A percentile compares a stretch with the other conserved stretches of the same genome.
These are phyloP conservation scores for Gymnorhina tibicen DNA, from an alignment of 2,113 vertebrate genomes.

Conservation along the genomic window DNA sequence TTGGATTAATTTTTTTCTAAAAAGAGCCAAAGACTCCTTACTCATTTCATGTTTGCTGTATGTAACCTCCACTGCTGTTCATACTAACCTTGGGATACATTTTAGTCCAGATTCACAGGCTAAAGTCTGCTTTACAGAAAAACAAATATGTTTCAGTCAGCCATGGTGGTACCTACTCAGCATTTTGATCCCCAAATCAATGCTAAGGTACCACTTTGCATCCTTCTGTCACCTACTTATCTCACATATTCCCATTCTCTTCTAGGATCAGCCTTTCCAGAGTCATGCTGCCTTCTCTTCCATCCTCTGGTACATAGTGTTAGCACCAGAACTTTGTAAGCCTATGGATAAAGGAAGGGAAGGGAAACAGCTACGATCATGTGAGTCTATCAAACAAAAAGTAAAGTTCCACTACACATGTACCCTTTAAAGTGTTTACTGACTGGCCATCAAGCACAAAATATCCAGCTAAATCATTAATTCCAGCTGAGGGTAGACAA, in stretches of 20 bases:
- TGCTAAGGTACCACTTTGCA: background rate
- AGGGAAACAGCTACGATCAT: background rate
- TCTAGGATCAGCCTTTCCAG: background rate
- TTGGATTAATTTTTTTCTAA: background rate
- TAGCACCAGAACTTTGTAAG: background rate
- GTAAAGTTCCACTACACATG: background rate
- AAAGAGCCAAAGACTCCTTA: background rate
- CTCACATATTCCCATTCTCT: background rate
- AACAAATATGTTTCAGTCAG: background rate
- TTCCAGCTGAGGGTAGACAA: background rate
- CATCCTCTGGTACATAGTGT: background rate
- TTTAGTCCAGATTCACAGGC: background rate
- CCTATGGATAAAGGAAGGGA: background rate
- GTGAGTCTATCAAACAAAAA: background rate
- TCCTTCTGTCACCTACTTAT: background rate
- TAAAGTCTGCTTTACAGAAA: background rate
- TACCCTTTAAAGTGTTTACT: background rate
- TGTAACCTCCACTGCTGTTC: background rate
- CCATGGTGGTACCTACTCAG: background rate
- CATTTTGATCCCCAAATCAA: background rate
- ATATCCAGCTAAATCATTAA: background rate
- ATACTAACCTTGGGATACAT: background rate
- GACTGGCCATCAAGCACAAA: background rate
- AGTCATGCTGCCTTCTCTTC: background rate
- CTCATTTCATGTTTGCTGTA: fast-evolving